Base-by-base conservation (phyloP, 2,888 invertebrate species). In the Pristionchus entomophagus region DNA sequence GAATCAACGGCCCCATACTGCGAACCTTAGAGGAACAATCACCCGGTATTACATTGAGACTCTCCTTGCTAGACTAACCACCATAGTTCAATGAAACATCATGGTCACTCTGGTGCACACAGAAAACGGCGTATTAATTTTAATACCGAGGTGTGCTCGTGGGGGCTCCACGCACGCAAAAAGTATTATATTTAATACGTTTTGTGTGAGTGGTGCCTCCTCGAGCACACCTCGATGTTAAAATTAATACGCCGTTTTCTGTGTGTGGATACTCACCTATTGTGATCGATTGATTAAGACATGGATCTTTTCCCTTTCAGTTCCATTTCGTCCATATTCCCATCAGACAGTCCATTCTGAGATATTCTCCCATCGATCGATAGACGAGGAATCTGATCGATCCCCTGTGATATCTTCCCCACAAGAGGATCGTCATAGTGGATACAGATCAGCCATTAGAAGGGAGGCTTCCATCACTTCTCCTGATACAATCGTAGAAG, bases 1-100 rank as follows among this genome's bases (percentile, higher is more conserved):
- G 83, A 56, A 78, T 87, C 62, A 87, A 85, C 41, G 87, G 87
- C 0, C 87, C 87, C 38, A 83, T 87, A 38, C 86, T 87, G 10
- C 56, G 86, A 2, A 51, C 69, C 8, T 14, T 87, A 19, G 86
- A 86, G 49, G 80, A 32, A 1, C 49, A 78, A 45, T 6, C 69
- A 35, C 19, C 69, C 35, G 29, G 45, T 45, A 49, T 17, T 12
- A n/a, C 26, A n/a, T 49, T 41, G 29, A 41, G 19, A 35, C 41
- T 32, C 17, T 8, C 17, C 19, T 22, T 8, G 12, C 78, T 78
- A 45, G 19, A 78, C 49, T 41, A n/a, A 69, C 38, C 65, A 65
- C 8, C 38, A 45, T 45, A 14, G 45, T 45, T 45, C 45, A 45
- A 10, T 45, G 45, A n/a, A n/a, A n/a, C n/a, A n/a, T n/a, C n/a